A percentile compares a stretch with the other conserved stretches of the same genome.
Conservation (phyloP, 2,113 vertebrate species). For the Poeciliopsis occidentalis region DNA sequence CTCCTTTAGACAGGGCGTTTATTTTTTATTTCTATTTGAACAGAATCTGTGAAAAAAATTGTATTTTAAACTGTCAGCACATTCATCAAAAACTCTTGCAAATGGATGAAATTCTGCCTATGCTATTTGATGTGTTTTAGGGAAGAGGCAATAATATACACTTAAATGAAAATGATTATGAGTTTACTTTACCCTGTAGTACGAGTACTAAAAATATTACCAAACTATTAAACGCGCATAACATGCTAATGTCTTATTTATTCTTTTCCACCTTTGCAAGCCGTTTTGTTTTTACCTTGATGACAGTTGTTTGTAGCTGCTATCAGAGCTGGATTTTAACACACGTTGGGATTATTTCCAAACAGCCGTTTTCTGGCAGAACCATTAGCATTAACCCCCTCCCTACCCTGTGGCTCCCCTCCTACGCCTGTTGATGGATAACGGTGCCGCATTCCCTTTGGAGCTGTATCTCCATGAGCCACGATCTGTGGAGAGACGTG, state of each 20-base stretch:
- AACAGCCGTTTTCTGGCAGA: constrained; percentile 65
- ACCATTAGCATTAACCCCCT: constrained; percentile 62
- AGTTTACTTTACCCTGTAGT: background rate
- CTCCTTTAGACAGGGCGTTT: background rate
- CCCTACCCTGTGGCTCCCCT: constrained; percentile 51
- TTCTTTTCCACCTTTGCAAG: background rate
- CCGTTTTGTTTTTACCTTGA: constrained; percentile 3
- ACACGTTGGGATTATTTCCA: constrained; percentile 65
- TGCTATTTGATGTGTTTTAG: background rate
- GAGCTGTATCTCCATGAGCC: constrained; percentile 59
- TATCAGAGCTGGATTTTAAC: constrained; percentile 64
- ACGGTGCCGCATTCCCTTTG: constrained; percentile 59
- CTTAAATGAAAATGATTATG: background rate
- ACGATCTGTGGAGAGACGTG: constrained; percentile 66
- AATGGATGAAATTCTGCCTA: background rate
- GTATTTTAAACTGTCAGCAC: background rate
- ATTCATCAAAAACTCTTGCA: background rate
- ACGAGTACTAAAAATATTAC: background rate
- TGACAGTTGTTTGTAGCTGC: constrained; percentile 46
- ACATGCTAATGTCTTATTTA: background rate
- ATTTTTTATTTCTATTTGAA: background rate
- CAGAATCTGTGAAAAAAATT: background rate
- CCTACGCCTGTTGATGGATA: constrained; percentile 72
- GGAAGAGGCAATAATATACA: background rate
- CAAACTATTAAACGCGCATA: background rate